Conservation (phyloP, 2,113 vertebrate genomes). For the Barbus barbus region DNA sequence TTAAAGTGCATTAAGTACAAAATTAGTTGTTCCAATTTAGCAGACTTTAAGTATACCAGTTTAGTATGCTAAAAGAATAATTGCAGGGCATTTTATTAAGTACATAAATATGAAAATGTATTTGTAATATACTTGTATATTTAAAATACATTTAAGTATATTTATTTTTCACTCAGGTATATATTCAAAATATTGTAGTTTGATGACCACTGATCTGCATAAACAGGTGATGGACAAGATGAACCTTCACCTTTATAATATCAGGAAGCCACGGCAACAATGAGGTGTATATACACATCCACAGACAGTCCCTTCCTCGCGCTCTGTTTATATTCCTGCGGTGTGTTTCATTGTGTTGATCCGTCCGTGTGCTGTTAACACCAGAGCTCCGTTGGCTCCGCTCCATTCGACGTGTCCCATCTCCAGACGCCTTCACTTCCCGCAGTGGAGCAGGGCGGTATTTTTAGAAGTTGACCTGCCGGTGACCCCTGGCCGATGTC, state of each 20-base stretch:
- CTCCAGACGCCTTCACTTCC: slow-evolving; percentile 63
- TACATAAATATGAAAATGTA: too few relatives aligned
- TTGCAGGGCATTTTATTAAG: too few relatives aligned
- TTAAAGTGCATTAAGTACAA: too few relatives aligned
- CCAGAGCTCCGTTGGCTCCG: slow-evolving; percentile 46
- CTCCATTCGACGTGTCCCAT: slow-evolving; percentile 56
- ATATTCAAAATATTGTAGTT: too few relatives aligned
- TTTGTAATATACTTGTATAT: too few relatives aligned
- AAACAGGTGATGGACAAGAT: background rate
- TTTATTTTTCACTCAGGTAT: too few relatives aligned
- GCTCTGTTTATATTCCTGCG: background rate
- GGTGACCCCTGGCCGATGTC: slow-evolving; percentile 69
- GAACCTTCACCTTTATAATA: background rate
- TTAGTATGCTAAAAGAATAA: too few relatives aligned
- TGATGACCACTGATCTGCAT: background rate
- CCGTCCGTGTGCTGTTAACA: slow-evolving; percentile 11
- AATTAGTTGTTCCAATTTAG: too few relatives aligned
- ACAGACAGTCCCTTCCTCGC: background rate
- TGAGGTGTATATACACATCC: background rate
- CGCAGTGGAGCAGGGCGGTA: slow-evolving; percentile 57
- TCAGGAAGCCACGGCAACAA: slow-evolving; percentile 36
- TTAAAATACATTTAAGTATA: too few relatives aligned
- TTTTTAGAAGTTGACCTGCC: slow-evolving; percentile 72
- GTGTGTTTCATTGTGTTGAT: slow-evolving; percentile 4
- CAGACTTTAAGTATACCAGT: too few relatives aligned